Percentiles rank a stretch among this genome's conserved stretches.
Conservation (phyloP, 2,113 vertebrate genomes). For the Coturnix japonica region DNA sequence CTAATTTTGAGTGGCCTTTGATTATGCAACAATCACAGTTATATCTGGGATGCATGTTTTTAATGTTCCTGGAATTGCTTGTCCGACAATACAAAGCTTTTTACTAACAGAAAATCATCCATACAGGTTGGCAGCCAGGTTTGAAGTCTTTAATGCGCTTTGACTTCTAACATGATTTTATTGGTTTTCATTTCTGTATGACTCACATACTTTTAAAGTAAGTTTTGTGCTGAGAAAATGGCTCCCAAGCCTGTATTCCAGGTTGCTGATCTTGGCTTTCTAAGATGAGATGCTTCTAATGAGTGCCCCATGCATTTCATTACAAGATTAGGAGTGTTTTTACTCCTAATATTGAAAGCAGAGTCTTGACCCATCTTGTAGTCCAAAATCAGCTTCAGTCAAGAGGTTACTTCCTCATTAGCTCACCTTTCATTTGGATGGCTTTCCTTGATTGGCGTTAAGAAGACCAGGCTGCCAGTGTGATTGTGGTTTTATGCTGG, state of each 20-base stretch:
- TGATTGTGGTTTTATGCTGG: not conserved
- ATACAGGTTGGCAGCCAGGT: accelerated
- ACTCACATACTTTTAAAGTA: not conserved
- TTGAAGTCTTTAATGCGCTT: not conserved
- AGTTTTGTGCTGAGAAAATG: not conserved
- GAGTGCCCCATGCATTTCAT: not conserved
- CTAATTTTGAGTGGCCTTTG: constrained; percentile 13
- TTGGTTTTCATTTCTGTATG: too few species aligned
- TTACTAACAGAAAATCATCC: not conserved
- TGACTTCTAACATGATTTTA: not conserved
- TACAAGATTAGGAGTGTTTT: not conserved
- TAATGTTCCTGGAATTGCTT: not conserved
- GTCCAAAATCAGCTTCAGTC: not conserved
- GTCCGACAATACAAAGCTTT: not conserved
- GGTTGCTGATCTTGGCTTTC: not conserved
- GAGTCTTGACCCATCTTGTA: not conserved
- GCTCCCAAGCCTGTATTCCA: not conserved
- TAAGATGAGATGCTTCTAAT: not conserved
- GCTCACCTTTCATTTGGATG: not conserved
- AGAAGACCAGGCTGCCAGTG: not conserved
- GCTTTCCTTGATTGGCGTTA: not conserved
- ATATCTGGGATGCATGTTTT: not conserved
- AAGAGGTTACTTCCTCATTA: not conserved
- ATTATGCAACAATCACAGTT: not conserved
- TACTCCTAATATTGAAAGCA: not conserved